Conservation (phyloP, 1,140 invertebrate species). For the Pseudomyrmex dendroicus region DNA sequence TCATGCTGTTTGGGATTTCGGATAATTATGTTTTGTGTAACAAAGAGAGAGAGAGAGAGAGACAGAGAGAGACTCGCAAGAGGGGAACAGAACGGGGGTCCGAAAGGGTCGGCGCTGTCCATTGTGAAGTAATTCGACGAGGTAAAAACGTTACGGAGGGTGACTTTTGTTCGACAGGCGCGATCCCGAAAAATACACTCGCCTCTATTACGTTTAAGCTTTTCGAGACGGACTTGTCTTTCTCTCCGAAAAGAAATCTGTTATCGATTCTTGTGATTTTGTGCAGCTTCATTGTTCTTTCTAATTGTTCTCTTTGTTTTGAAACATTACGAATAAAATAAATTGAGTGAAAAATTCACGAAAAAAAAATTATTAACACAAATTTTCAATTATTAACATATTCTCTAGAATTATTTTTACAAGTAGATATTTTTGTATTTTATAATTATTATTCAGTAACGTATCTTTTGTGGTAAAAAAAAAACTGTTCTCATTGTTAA, state of each 20-base stretch:
- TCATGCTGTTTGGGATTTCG: conserved; percentile 81
- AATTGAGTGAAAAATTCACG: not conserved
- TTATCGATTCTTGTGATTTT: no score
- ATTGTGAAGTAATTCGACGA: conserved; percentile 79
- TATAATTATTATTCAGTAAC: no score
- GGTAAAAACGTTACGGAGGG: conserved; percentile 69
- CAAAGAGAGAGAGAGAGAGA: conserved; percentile 53
- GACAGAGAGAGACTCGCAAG: not conserved
- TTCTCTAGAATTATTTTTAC: no score
- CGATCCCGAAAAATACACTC: conserved; percentile 37
- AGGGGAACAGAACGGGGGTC: conserved; percentile 8
- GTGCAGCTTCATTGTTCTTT: no score
- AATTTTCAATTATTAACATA: not conserved
- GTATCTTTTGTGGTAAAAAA: not conserved
- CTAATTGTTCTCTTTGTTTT: not conserved
- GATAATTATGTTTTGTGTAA: conserved; percentile 81
- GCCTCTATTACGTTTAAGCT: not conserved
- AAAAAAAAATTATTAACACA: not conserved
- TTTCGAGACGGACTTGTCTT: not conserved
- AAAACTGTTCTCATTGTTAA: not conserved
- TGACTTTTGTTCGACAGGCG: conserved; percentile 60
- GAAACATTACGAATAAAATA: not conserved
- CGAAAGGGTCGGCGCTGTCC: conserved; percentile 73
- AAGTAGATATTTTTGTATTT: no score
- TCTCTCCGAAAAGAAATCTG: not conserved